Percentiles rank a stretch among this genome's conserved stretches.
Conservation (phyloP, 2,888 invertebrate genomes). For the Trypoxylon attenuatum region DNA sequence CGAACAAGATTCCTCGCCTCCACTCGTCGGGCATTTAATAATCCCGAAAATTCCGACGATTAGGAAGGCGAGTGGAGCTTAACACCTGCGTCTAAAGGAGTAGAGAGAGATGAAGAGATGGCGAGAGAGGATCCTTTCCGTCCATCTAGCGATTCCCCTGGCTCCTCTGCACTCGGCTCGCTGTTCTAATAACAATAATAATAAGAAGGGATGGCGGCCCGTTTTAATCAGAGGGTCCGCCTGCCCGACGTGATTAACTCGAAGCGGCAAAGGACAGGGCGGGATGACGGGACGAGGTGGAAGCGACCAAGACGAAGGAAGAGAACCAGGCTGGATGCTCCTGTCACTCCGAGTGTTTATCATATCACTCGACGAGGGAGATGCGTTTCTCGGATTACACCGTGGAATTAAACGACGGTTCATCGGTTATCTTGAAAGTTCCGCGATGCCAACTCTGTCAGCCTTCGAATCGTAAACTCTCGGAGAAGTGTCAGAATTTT, state of each 20-base stretch:
- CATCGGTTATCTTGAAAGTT: too few species aligned
- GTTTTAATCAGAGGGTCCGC: constrained; percentile 69
- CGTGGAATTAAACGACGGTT: constrained; percentile 50
- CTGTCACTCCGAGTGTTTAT: constrained; percentile 68
- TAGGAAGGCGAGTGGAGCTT: constrained; percentile 35
- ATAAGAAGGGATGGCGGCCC: constrained; percentile 62
- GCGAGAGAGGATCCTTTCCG: constrained; percentile 17
- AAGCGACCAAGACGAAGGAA: constrained; percentile 34
- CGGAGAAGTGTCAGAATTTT: too few species aligned
- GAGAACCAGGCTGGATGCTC: constrained; percentile 30
- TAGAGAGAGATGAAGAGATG: not conserved
- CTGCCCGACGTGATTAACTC: constrained; percentile 69
- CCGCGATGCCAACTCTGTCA: too few species aligned
- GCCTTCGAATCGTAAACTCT: too few species aligned
- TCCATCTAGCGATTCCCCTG: constrained; percentile 44
- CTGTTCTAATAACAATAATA: constrained; percentile 66
- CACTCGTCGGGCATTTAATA: constrained; percentile 63
- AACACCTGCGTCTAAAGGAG: not conserved
- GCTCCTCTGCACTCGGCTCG: constrained; percentile 43
- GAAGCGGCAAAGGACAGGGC: constrained; percentile 44
- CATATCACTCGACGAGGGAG: constrained; percentile 59
- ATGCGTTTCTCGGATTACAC: constrained; percentile 51
- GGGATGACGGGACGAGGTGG: constrained; percentile 15
- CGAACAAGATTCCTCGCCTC: constrained; percentile 56
- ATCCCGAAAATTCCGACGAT: constrained; percentile 59